phyloP scores from a whole-genome alignment of 2,797 vertebrate species.

The Amazona ochrocephala region DNA sequence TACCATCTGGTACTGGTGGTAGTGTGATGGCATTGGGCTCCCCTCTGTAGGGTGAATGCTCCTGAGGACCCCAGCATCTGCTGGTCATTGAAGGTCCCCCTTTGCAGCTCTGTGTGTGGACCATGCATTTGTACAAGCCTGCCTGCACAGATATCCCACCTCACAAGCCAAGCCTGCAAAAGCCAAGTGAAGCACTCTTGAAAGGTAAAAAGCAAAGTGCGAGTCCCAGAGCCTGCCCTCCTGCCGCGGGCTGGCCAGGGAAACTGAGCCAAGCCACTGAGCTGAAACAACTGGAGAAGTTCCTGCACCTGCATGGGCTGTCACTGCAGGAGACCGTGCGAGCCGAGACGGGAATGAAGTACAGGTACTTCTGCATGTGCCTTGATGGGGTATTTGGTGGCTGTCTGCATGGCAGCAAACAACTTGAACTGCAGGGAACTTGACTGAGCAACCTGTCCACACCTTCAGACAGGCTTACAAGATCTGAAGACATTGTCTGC shows the following conservation, averaged over 20 bases:
- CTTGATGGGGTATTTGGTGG: background rate
- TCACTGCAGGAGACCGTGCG: conserved; percentile 83
- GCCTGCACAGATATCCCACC: conserved; percentile 84
- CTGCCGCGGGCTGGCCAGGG: conserved; percentile 72
- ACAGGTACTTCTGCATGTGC: conserved; percentile 71
- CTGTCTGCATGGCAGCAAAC: fast-evolving
- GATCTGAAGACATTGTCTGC: fast-evolving
- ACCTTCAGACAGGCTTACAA: fast-evolving
- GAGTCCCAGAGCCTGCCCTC: conserved; percentile 46
- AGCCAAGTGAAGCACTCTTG: conserved; percentile 62
- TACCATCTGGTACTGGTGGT: conserved; percentile 52
- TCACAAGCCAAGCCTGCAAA: conserved; percentile 79
- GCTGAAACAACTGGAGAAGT: conserved; percentile 85
- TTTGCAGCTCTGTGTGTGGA: background rate
- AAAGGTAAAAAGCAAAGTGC: conserved; percentile 61
- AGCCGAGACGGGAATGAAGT: conserved; percentile 80
- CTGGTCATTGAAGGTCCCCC: background rate
- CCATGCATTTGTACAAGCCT: conserved; percentile 91
- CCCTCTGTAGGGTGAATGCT: background rate
- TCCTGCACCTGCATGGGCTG: conserved; percentile 85
- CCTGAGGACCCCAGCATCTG: background rate
- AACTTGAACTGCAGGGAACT: fast-evolving
- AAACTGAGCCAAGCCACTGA: conserved; percentile 67
- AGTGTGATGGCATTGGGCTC: conserved; percentile 57
- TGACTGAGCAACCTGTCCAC: fast-evolving